These are phyloP conservation scores for Scatophagus argus DNA, from an alignment of 2,113 vertebrate genomes.

Conservation along the genomic window DNA sequence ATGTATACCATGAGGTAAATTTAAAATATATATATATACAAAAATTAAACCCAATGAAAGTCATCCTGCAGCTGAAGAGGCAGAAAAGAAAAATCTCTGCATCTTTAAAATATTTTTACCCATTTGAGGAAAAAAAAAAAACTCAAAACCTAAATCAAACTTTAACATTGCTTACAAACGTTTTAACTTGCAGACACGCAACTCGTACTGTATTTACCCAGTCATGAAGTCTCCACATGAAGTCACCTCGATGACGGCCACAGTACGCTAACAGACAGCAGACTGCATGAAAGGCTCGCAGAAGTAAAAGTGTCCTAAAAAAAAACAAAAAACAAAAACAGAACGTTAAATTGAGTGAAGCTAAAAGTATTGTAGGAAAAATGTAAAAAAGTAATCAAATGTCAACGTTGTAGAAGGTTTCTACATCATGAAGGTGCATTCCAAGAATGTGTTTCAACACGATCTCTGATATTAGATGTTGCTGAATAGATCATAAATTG, in stretches of 20 bases:
- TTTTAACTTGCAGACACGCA: neutral
- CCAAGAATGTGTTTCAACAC: slow-evolving; percentile 55
- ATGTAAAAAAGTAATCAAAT: neutral
- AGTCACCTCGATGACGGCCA: neutral
- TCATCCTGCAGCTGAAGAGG: neutral
- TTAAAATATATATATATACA: neutral
- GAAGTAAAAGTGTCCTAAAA: neutral
- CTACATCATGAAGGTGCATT: slow-evolving; percentile 30
- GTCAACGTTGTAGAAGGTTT: neutral
- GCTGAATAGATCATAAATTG: slow-evolving; percentile 28
- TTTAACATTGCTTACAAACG: neutral
- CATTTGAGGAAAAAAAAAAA: neutral
- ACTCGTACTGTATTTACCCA: neutral
- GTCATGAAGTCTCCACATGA: neutral
- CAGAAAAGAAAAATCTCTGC: neutral
- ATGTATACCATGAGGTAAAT: neutral
- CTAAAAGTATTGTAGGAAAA: neutral
- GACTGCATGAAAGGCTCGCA: neutral
- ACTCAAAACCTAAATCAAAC: neutral
- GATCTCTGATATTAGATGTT: slow-evolving; percentile 26
- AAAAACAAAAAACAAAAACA: neutral
- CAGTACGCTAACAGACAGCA: too few species aligned
- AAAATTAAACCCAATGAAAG: neutral
- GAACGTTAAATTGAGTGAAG: neutral
- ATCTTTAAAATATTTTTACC: neutral